A percentile compares a stretch with the other conserved stretches of the same genome.
Evolutionary conservation across 2,888 invertebrate genomes (phyloP).

Genomic region (Pachydiplax longipennis): DNA sequence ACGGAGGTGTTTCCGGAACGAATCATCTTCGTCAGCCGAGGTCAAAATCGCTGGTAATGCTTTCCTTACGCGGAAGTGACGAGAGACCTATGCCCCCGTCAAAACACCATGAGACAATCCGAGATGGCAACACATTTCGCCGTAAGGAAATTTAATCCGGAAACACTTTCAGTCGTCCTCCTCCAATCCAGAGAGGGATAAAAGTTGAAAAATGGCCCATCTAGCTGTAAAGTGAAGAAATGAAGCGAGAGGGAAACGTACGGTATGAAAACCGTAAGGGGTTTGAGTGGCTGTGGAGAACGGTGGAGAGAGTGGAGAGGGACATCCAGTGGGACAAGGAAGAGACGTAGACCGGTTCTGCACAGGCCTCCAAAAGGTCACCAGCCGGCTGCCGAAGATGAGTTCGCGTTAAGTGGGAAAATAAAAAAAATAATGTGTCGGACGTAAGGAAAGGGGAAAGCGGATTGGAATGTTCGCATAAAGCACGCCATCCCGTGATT

Average conservation of each 20-base stretch:
- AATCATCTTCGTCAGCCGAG: too few relatives aligned
- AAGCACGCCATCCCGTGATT: constrained; percentile 2
- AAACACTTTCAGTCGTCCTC: too few relatives aligned
- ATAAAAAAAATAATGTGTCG: neutral
- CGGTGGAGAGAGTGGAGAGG: neutral
- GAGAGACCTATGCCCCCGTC: too few relatives aligned
- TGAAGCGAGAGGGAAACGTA: neutral
- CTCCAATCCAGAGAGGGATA: too few relatives aligned
- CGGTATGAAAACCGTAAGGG: too few relatives aligned
- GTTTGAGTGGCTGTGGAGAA: neutral
- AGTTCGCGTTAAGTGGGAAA: constrained; percentile 6
- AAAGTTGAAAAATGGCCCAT: neutral
- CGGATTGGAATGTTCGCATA: constrained; percentile 23
- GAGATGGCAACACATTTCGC: too few relatives aligned
- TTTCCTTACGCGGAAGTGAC: too few relatives aligned
- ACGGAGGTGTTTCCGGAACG: too few relatives aligned
- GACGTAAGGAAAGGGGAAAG: constrained; percentile 11
- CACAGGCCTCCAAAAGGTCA: constrained; percentile 10
- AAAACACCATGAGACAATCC: too few relatives aligned
- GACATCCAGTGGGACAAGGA: neutral
- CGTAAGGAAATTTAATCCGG: too few relatives aligned
- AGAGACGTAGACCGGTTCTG: neutral
- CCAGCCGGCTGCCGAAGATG: constrained; percentile 21
- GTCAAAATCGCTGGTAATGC: too few relatives aligned
- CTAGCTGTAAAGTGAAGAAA: neutral